Percentiles rank a stretch among this genome's conserved stretches.
Conservation (phyloP, 2,888 invertebrate species). For the Dryadula phaetusa region DNA sequence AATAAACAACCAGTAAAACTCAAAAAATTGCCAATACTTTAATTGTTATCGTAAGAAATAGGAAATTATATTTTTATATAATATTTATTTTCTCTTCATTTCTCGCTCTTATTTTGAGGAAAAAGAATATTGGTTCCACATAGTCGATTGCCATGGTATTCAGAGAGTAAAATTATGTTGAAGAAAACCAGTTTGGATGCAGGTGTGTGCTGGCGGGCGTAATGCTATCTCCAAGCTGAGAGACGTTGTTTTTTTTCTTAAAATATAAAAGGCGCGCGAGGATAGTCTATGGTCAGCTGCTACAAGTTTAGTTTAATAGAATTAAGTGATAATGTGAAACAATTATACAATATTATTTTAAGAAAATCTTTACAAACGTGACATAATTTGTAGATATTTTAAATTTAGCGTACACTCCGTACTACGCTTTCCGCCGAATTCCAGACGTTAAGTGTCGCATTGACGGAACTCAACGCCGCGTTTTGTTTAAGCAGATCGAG, state of each 20-base stretch:
- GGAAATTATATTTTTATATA: not conserved
- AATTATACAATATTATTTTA: not conserved
- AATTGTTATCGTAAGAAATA: slow-evolving; percentile 15
- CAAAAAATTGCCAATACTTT: not conserved
- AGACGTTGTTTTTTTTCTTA: slow-evolving; percentile 43
- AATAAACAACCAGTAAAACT: not conserved
- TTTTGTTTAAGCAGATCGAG: no score
- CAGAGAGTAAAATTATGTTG: slow-evolving; percentile 80
- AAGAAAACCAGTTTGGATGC: slow-evolving; percentile 74
- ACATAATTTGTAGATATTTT: not conserved
- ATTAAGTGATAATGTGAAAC: not conserved
- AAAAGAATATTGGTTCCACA: slow-evolving; percentile 29
- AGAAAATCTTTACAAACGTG: not conserved
- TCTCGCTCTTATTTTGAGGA: not conserved
- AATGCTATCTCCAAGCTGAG: slow-evolving; percentile 48
- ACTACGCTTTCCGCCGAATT: no score
- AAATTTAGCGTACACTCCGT: no score
- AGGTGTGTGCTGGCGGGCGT: slow-evolving; percentile 65
- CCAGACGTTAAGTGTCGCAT: no score
- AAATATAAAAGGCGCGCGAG: slow-evolving; percentile 31
- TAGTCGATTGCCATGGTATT: slow-evolving; percentile 48
- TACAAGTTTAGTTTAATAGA: not conserved
- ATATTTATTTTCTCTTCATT: not conserved
- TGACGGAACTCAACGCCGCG: no score
- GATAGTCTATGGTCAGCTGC: slow-evolving; percentile 26